These are phyloP conservation scores for Dicranocentrus wangi DNA, from an alignment of 2,888 invertebrate genomes.

Conservation along the genomic window DNA sequence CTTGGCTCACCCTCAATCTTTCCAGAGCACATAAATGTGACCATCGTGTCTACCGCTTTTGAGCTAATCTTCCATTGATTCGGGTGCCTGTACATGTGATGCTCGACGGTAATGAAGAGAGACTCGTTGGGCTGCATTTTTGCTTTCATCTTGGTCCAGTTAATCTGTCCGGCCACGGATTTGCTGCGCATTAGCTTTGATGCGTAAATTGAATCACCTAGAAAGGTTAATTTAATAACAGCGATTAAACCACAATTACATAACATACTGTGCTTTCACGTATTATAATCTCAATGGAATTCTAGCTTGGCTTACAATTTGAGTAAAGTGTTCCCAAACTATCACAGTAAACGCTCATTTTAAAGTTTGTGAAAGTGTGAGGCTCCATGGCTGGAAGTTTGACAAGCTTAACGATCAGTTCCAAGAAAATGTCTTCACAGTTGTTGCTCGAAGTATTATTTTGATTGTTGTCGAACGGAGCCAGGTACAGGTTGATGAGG, in stretches of 20 bases:
- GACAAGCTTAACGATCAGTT: background rate
- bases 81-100: slow-evolving; percentile 1
- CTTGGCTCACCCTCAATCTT: background rate
- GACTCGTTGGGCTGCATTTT: background rate
- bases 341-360: background rate
- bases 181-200: background rate
- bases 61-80: background rate
- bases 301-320: background rate
- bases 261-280: background rate
- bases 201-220: background rate
- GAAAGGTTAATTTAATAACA: background rate
- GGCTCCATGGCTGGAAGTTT: background rate
- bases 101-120: background rate
- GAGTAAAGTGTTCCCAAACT: background rate
- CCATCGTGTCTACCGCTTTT: background rate
- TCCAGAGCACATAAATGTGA: background rate
- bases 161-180: background rate
- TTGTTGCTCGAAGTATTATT: background rate
- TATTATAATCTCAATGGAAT: background rate
- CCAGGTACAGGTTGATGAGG: background rate
- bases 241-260: background rate
- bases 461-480: background rate
- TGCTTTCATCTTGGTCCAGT: background rate
- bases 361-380: background rate
- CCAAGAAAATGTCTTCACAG: background rate